Conservation (phyloP, 2,113 vertebrate genomes). For the Myodes glareolus region DNA sequence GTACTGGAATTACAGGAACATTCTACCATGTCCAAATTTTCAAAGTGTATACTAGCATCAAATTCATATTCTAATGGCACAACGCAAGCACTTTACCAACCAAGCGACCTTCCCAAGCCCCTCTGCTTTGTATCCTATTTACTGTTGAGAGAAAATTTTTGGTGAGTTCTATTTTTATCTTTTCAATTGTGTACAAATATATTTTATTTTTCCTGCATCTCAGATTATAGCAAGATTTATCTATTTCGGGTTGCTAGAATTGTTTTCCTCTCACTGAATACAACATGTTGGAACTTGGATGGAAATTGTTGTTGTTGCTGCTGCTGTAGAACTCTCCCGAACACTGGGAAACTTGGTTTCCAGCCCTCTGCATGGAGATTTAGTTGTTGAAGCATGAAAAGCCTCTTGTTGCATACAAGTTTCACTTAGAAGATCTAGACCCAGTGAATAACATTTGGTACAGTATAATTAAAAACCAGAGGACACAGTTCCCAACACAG, state of each 20-base stretch:
- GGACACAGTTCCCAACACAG: background rate
- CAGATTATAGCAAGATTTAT: background rate
- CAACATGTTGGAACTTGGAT: background rate
- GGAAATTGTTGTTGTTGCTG: background rate
- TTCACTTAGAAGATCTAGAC: background rate
- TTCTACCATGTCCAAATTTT: background rate
- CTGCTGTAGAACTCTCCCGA: background rate
- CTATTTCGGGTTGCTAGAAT: background rate
- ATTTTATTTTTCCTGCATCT: background rate
- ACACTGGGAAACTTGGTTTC: background rate
- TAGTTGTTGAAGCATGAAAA: conserved; percentile 23
- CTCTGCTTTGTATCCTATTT: background rate
- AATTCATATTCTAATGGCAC: background rate
- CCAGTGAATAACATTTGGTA: background rate
- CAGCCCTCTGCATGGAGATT: background rate
- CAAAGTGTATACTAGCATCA: background rate
- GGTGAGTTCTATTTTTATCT: background rate
- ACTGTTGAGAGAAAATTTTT: background rate
- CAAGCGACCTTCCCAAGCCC: no score
- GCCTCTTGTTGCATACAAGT: background rate
- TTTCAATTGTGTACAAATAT: conserved; percentile 4
- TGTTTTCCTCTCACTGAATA: background rate
- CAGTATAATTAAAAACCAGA: background rate
- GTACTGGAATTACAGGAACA: background rate
- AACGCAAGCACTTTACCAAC: background rate